These are phyloP conservation scores for Magallana ariakensis DNA, from an alignment of 1,140 invertebrate genomes.

Conservation along the genomic window DNA sequence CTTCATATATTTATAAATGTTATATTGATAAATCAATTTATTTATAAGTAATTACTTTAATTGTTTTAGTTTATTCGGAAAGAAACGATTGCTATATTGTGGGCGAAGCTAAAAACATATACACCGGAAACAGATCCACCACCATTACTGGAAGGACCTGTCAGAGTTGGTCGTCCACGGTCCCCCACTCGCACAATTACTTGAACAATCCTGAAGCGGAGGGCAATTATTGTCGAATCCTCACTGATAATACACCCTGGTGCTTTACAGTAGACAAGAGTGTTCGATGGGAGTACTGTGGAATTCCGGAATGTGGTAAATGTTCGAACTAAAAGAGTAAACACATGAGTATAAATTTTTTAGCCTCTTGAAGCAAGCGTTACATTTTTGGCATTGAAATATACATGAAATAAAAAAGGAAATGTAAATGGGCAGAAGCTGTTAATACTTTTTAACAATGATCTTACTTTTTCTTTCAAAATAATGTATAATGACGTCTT, in stretches of 20 bases:
- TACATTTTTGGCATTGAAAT: too few relatives aligned
- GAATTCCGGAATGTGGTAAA: slow-evolving; percentile 25
- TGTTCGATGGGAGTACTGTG: slow-evolving; percentile 39
- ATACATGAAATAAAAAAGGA: too few relatives aligned
- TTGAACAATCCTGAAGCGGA: background rate
- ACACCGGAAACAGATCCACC: background rate
- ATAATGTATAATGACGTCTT: too few relatives aligned
- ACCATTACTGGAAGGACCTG: background rate
- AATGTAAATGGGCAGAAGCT: too few relatives aligned
- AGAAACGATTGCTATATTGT: background rate
- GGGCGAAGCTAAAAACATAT: background rate
- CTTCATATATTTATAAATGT: too few relatives aligned
- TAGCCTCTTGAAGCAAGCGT: too few relatives aligned
- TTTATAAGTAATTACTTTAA: too few relatives aligned
- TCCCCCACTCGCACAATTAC: background rate
- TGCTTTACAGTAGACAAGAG: slow-evolving; percentile 10
- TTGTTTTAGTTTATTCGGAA: too few relatives aligned
- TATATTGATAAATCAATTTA: too few relatives aligned
- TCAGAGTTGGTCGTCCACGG: slow-evolving; percentile 18
- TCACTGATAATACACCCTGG: background rate
- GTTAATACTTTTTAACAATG: too few relatives aligned
- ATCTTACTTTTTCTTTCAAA: too few relatives aligned
- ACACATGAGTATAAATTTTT: too few relatives aligned
- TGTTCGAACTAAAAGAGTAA: background rate
- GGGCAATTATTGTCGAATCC: slow-evolving; percentile 24